A percentile compares a stretch with the other conserved stretches of the same genome.
Evolutionary conservation across 2,113 vertebrate genomes (phyloP).

Genomic region (Datnioides undecimradiatus): DNA sequence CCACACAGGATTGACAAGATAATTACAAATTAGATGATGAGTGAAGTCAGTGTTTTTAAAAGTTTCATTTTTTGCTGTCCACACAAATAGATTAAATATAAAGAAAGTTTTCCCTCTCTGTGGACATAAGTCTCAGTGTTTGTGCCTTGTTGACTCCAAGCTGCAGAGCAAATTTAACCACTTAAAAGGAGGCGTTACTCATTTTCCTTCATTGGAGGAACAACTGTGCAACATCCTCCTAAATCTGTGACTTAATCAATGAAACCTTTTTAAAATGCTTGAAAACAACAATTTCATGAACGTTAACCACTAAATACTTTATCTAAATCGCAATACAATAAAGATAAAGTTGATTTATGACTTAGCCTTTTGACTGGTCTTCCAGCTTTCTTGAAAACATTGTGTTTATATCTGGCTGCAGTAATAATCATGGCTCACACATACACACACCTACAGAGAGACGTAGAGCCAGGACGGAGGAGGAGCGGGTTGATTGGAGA

Average conservation of each 20-base stretch:
- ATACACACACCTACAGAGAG: constrained; percentile 1
- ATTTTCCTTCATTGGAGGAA: neutral
- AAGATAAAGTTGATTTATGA: neutral
- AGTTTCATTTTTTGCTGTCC: neutral
- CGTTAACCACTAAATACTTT: neutral
- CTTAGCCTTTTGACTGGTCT: neutral
- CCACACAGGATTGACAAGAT: no score
- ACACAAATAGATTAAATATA: no score
- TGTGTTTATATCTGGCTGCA: constrained; percentile 11
- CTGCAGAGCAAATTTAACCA: neutral
- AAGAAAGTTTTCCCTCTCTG: neutral
- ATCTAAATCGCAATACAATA: neutral
- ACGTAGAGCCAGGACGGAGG: neutral
- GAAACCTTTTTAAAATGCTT: neutral
- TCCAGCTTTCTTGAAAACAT: neutral
- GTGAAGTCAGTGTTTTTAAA: neutral
- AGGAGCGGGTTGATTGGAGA: constrained; percentile 29
- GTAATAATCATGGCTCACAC: constrained; percentile 28
- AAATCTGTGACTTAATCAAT: neutral
- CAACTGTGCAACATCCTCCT: neutral
- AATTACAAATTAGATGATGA: no score
- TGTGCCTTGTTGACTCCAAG: neutral
- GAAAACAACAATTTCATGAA: neutral
- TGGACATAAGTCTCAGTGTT: neutral
- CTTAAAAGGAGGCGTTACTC: neutral